Conservation (phyloP, 2,888 invertebrate species). For the Agriopis aurantiaria region DNA sequence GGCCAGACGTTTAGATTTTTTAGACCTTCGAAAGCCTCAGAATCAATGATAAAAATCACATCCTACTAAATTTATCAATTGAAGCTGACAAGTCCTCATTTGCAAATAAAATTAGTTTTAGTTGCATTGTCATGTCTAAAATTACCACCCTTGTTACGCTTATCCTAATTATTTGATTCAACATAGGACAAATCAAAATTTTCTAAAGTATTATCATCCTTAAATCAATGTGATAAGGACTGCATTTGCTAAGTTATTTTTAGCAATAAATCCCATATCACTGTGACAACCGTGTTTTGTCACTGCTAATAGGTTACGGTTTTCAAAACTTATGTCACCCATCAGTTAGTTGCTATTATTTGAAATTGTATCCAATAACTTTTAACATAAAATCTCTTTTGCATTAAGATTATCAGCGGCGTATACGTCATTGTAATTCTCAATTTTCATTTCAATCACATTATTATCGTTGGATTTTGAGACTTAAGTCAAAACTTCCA, state of each 20-base stretch:
- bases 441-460: slow-evolving; percentile 13
- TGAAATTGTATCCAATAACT: slow-evolving; percentile 32
- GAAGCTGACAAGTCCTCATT: slow-evolving; percentile 34
- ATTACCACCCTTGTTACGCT: slow-evolving; percentile 66
- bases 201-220: slow-evolving; percentile 24
- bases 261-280: slow-evolving; percentile 74
- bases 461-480: slow-evolving; percentile 5
- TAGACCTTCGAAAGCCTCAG: too few relatives aligned
- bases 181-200: slow-evolving; percentile 42
- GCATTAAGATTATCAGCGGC: not conserved
- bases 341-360: slow-evolving; percentile 40
- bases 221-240: slow-evolving; percentile 10
- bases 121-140: slow-evolving; percentile 39
- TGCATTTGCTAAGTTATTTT: slow-evolving; percentile 3
- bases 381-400: slow-evolving; percentile 41
- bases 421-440: slow-evolving; percentile 12
- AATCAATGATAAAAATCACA: not conserved
- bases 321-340: slow-evolving; percentile 70
- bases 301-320: slow-evolving; percentile 77
- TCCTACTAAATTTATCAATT: slow-evolving; percentile 9
- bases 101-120: slow-evolving; percentile 41
- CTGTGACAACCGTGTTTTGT: slow-evolving; percentile 81
- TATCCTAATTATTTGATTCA: slow-evolving; percentile 71
- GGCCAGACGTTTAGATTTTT: too few relatives aligned
- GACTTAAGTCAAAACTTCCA: not conserved